Percentiles rank a stretch among this genome's conserved stretches.
These are phyloP conservation scores for Drosophila pseudoobscura DNA, from an alignment of 1,140 invertebrate genomes.

Conservation along the genomic window DNA sequence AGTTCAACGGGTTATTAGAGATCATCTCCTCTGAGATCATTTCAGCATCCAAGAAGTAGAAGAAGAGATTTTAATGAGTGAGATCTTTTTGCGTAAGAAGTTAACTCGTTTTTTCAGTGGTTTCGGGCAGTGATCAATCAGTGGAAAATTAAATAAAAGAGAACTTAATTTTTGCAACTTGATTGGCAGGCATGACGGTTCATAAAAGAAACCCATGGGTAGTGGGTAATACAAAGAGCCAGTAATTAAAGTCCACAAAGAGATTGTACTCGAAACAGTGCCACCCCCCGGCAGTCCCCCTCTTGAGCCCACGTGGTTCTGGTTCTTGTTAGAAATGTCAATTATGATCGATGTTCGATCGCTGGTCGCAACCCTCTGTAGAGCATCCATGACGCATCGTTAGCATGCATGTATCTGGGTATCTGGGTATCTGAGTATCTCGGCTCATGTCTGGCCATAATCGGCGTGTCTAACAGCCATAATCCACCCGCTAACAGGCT, in stretches of 20 bases:
- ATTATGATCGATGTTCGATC: constrained; percentile 43
- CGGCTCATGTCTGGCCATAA: constrained; percentile 65
- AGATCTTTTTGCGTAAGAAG: background rate
- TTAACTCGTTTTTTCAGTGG: constrained; percentile 4
- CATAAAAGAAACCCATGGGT: constrained; percentile 15
- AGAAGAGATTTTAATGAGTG: background rate
- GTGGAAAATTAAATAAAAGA: background rate
- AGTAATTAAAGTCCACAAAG: constrained; percentile 27
- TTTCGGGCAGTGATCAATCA: constrained; percentile 22
- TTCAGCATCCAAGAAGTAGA: constrained; percentile 21
- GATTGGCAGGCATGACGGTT: constrained; percentile 28
- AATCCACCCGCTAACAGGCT: constrained; percentile 65
- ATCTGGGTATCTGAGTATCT: background rate
- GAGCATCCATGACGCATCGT: constrained; percentile 1
- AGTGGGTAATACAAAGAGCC: background rate
- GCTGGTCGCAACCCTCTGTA: background rate
- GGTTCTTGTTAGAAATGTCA: constrained; percentile 26
- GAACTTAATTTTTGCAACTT: constrained; percentile 37
- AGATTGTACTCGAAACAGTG: too few relatives aligned
- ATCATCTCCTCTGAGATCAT: constrained; percentile 1
- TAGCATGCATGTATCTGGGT: constrained; percentile 38
- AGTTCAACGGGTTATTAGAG: background rate
- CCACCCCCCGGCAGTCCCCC: too few relatives aligned
- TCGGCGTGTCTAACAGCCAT: constrained; percentile 38
- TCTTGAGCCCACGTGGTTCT: constrained; percentile 19